Percentiles rank a stretch among this genome's conserved stretches.
Conservation (phyloP, 2,888 invertebrate genomes). For the Lasioglossum villosulum region DNA sequence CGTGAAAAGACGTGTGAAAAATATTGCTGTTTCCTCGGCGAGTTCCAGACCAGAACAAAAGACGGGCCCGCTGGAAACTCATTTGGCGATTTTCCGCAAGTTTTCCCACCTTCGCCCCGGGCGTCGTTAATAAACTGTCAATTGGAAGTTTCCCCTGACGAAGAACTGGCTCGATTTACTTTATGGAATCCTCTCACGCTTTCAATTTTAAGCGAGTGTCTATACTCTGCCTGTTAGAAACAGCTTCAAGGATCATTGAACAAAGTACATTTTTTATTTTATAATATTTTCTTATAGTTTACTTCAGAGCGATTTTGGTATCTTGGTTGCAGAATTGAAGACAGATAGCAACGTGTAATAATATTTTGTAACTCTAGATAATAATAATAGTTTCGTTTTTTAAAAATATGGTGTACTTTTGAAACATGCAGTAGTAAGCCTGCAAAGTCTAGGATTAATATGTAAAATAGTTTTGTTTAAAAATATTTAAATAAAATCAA, state of each 20-base stretch:
- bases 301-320: background rate
- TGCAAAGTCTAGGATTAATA: background rate
- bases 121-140: constrained; percentile 56
- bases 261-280: background rate
- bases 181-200: constrained; percentile 16
- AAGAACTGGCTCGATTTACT: constrained; percentile 22
- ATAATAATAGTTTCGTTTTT: background rate
- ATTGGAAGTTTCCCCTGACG: constrained; percentile 24
- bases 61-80: constrained; percentile 40
- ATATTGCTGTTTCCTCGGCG: constrained; percentile 41
- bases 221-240: background rate
- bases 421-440: background rate
- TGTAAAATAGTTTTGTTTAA: background rate
- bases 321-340: background rate
- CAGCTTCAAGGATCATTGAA: background rate
- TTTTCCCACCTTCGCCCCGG: constrained; percentile 10
- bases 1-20: constrained; percentile 29
- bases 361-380: background rate
- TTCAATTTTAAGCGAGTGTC: constrained; percentile 24
- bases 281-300: background rate
- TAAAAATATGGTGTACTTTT: background rate
- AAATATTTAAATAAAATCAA: background rate
- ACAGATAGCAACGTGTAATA: background rate
- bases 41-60: constrained; percentile 33
- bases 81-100: constrained; percentile 42